Base-by-base conservation (phyloP, 2,888 invertebrate genomes). In the Leptinotarsa rubiginosa region DNA sequence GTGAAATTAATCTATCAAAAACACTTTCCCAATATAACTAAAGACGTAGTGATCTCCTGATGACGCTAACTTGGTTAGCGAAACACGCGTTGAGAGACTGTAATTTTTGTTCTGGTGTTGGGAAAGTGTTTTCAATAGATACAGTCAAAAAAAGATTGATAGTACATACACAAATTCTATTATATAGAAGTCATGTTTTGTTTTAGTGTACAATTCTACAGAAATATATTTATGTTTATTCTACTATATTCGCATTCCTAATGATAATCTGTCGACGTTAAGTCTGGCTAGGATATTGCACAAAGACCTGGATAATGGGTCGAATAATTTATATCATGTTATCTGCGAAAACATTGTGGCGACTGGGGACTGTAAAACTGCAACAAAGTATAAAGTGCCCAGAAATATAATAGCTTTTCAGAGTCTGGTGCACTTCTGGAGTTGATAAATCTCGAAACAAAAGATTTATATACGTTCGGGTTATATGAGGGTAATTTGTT, bases 301-400 rank as follows among this genome's bases (percentile, higher is more conserved):
- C 64, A 52, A 47, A 70, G 62, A 41, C n/a, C 68, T 31, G 68
- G 64, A 64, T 73, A 73, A 69, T 68, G 68, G 67, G 10, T 22
- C 52, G 72, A 64, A 68, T 73, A 64, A 73, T 68, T 68, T 73
- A 73, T 73, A 52, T 47, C 47, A 22, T 49, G 69, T 47, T 54
- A 70, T 70, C 70, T 50, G 16, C n/a, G 52, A 52, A 67, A 67
- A 67, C 50, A 67, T 16, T 54, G 52, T 20, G 15, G 31, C 67
- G 50, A 52, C 31, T 67, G 15, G 31, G 67, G 56, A 50, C 67
- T 52, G 31, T 52, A 52, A 67, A 67, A 67, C 54, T 67, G 52
- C 67, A 67, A 67, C 67, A 67, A 67, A 52, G 67, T 67, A 67
- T 67, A 50, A 67, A 52, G 67, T 67, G 50, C 67, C 25, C 10